These are phyloP conservation scores for Eulacestoma nigropectus DNA, from an alignment of 2,113 vertebrate species.

Conservation along the genomic window DNA sequence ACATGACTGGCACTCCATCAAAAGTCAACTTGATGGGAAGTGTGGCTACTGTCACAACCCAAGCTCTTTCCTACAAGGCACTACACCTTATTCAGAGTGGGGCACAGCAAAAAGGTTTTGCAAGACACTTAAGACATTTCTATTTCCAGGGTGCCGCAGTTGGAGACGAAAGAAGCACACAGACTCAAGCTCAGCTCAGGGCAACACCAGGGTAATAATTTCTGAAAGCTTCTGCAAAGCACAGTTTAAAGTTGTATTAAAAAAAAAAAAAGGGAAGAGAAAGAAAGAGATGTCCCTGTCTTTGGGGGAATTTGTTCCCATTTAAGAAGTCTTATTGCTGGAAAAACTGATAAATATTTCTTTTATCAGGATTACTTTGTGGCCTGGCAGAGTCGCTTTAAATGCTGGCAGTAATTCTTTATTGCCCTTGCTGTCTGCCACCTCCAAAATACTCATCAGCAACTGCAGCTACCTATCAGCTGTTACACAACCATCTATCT, in stretches of 20 bases:
- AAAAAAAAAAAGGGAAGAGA: no score
- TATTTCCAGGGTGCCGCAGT: no score
- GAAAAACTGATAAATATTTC: neutral
- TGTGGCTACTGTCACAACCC: neutral
- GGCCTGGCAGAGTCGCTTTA: neutral
- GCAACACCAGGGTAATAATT: neutral
- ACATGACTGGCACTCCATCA: neutral
- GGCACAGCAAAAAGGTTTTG: neutral
- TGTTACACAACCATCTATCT: constrained; percentile 6
- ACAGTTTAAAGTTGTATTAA: neutral
- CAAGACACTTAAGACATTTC: neutral
- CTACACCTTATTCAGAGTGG: neutral
- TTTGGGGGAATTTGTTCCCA: neutral
- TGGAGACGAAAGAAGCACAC: no score
- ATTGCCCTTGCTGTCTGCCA: neutral
- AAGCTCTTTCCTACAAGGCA: neutral
- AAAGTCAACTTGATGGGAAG: neutral
- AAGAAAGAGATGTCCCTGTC: neutral
- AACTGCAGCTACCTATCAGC: neutral
- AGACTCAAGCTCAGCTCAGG: no score
- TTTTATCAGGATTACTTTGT: neutral
- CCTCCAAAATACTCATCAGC: neutral
- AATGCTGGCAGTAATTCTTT: neutral
- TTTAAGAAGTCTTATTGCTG: neutral
- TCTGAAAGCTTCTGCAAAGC: neutral